Evolutionary conservation across 2,797 vertebrate genomes (phyloP).

Genomic region (Malacoctenus gilli): DNA sequence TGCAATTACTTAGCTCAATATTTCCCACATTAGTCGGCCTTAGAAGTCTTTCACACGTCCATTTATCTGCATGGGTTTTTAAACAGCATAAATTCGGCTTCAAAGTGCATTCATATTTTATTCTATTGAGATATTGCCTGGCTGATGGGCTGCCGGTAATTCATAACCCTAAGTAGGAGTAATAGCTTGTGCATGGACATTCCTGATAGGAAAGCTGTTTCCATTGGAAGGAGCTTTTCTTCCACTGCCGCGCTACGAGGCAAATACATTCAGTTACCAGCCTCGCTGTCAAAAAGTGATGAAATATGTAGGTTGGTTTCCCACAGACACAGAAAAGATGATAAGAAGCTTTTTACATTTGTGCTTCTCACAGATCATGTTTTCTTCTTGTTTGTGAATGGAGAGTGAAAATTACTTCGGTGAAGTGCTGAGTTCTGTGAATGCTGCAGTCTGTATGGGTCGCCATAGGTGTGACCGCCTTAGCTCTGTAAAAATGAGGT

Average conservation of each 20-base stretch:
- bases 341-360: constrained; percentile 33
- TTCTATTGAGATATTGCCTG: constrained; percentile 73
- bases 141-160: constrained; percentile 79
- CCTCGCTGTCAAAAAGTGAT: constrained; percentile 57
- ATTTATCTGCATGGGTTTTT: constrained; percentile 74
- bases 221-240: constrained; percentile 56
- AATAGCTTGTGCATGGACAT: constrained; percentile 69
- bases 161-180: constrained; percentile 76
- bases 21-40: constrained; percentile 80
- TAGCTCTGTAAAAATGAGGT: constrained; percentile 79
- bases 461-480: constrained; percentile 69
- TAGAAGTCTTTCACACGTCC: constrained; percentile 75
- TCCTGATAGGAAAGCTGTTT: constrained; percentile 71
- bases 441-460: constrained; percentile 72
- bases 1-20: constrained; percentile 83
- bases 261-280: constrained; percentile 64
- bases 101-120: constrained; percentile 81
- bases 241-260: constrained; percentile 51
- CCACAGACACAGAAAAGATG: constrained; percentile 40
- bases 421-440: constrained; percentile 80
- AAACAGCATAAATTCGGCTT: constrained; percentile 70
- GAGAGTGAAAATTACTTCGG: constrained; percentile 71
- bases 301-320: constrained; percentile 62
- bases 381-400: constrained; percentile 58
- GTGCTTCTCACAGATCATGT: constrained; percentile 59